phyloP scores from a whole-genome alignment of 2,888 invertebrate species.

The Elysia crispata region DNA sequence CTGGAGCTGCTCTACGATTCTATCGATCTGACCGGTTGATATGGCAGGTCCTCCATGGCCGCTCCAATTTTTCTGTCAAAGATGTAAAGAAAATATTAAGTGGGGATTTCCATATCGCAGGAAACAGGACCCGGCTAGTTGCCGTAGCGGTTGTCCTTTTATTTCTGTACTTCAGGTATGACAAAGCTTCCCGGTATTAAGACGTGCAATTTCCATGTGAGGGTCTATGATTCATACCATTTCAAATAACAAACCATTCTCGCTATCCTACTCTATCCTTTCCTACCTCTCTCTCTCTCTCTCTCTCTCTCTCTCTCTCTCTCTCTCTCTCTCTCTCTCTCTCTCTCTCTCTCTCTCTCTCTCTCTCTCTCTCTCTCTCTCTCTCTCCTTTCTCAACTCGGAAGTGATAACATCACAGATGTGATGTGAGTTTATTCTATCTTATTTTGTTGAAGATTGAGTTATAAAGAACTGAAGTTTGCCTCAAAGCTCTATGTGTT shows the following conservation, averaged over 20 bases:
- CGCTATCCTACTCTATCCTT: not conserved
- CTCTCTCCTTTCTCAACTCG: not conserved
- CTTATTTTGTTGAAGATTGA: too few relatives aligned
- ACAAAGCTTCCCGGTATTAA: too few relatives aligned
- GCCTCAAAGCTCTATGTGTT: too few relatives aligned
- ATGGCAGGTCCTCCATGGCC: conserved; percentile 6
- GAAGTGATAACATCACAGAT: too few relatives aligned
- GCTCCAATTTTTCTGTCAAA: conserved; percentile 32
- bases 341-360: conserved; percentile 36
- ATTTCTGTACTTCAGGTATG: too few relatives aligned
- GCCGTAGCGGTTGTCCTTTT: too few relatives aligned
- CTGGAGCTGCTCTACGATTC: conserved; percentile 34
- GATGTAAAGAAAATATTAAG: conserved; percentile 34
- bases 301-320: conserved; percentile 1
- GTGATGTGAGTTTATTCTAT: too few relatives aligned
- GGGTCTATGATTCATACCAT: conserved; percentile 11
- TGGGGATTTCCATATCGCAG: conserved; percentile 14
- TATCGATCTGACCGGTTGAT: conserved; percentile 43
- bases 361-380: conserved; percentile 33
- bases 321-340: conserved; percentile 16
- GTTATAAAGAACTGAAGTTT: too few relatives aligned
- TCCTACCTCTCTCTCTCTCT: not conserved
- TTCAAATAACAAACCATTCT: not conserved
- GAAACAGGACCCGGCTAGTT: too few relatives aligned
- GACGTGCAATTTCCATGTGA: not conserved